Base-by-base conservation (phyloP, 2,888 invertebrate genomes). In the Heliconius hortense region DNA sequence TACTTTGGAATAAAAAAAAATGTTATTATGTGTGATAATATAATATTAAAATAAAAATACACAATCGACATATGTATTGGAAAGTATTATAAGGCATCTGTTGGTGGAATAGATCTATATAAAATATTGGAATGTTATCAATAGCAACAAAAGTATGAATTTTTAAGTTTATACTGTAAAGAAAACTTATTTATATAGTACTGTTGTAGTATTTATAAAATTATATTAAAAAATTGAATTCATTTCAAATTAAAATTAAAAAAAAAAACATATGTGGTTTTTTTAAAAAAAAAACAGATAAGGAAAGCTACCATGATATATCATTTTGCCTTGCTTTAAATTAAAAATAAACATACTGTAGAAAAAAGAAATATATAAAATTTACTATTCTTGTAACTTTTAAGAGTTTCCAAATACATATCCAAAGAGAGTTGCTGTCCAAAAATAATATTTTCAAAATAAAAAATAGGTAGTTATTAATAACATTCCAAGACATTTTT, bases 51-150 rank as follows among this genome's bases (percentile, higher is more conserved):
- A 43, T 62, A 18, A 73, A 13, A n/a, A 70, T 21, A 26, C 56
- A 24, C 56, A 21, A 74, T 74, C 72, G 66, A 78, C 74, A 74
- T 74, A 69, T 76, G 78, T 78, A 79, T 78, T 81, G 78, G 79
- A 81, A 81, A 80, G 76, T 84, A 84, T 83, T 84, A 85, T 90
- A 92, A 92, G 92, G 91, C 91, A 91, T 90, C 91, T 83, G 81
- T 90, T 87, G 92, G 91, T 88, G 84, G 86, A 77, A 86, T 88
- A 87, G 79, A 82, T 82, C 84, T 85, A 84, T 79, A 78, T 79
- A 24, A 69, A 24, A 64, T 56, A 72, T 69, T 69, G 18, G 72
- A 77, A 60, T 60, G 72, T 68, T 72, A 72, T 64, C 31, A 71
- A 75, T 71, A 31, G 59, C 56, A 62, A 62, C 28, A n/a, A 11